These are phyloP conservation scores for Aphodius sticticus DNA, from an alignment of 2,888 invertebrate genomes.

Conservation along the genomic window DNA sequence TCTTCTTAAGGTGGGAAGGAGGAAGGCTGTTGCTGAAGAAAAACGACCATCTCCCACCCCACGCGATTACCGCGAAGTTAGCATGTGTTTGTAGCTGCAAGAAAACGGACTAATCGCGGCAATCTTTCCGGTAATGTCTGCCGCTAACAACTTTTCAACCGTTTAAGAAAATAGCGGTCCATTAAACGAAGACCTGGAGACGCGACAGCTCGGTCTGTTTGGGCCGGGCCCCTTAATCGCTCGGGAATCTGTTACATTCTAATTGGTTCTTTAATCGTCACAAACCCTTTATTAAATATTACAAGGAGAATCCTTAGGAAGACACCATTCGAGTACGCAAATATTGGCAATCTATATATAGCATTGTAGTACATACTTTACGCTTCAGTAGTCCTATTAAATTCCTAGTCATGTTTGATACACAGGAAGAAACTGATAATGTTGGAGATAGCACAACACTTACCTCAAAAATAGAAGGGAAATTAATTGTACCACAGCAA, in stretches of 20 bases:
- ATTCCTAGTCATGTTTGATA: too few species aligned
- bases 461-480: too few species aligned
- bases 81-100: slow-evolving; percentile 4
- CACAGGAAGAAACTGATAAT: too few species aligned
- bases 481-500: too few species aligned
- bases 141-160: slow-evolving; percentile 61
- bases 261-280: neutral
- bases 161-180: slow-evolving; percentile 61
- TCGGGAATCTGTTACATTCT: neutral
- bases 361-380: too few species aligned
- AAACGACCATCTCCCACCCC: neutral
- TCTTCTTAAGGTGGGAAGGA: neutral
- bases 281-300: slow-evolving; percentile 4
- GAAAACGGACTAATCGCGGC: slow-evolving; percentile 57
- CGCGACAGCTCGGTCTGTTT: slow-evolving; percentile 55
- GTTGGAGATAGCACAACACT: too few species aligned
- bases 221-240: neutral
- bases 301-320: neutral
- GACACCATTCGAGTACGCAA: neutral
- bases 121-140: slow-evolving; percentile 60
- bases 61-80: slow-evolving; percentile 4
- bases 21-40: neutral
- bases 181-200: slow-evolving; percentile 52
- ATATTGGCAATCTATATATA: too few species aligned
- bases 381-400: too few species aligned